These are phyloP conservation scores for Ivindomyrus marchei DNA, from an alignment of 2,113 vertebrate species.

Conservation along the genomic window DNA sequence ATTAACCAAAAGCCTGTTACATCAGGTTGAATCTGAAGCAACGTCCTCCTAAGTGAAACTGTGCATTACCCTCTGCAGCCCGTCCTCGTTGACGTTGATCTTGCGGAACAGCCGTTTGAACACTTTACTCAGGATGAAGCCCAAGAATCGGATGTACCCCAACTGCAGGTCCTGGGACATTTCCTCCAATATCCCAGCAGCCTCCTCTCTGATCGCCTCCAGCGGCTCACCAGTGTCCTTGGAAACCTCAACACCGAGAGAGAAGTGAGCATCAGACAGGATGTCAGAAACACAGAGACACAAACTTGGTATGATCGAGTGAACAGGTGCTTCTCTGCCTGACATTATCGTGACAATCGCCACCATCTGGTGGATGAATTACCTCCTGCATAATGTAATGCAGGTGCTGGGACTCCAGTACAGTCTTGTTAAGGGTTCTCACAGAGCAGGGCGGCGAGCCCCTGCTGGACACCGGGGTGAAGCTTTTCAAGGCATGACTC, in stretches of 20 bases:
- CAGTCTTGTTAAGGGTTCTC: conserved; percentile 65
- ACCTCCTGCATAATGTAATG: conserved; percentile 78
- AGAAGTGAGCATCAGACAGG: not conserved
- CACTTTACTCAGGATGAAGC: conserved; percentile 75
- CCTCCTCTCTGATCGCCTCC: conserved; percentile 73
- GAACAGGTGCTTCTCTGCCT: not conserved
- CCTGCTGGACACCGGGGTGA: conserved; percentile 67
- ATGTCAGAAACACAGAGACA: not conserved
- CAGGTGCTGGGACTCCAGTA: conserved; percentile 78
- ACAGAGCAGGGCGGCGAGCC: conserved; percentile 63
- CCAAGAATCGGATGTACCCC: conserved; percentile 76
- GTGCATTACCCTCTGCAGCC: conserved; percentile 73
- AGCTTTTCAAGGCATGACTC: conserved; percentile 76
- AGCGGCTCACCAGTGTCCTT: conserved; percentile 64
- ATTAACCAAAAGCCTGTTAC: not conserved
- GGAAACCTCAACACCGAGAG: conserved; percentile 59
- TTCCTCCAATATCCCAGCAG: conserved; percentile 70
- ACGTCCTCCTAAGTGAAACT: not conserved
- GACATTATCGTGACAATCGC: not conserved
- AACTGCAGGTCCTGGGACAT: conserved; percentile 89
- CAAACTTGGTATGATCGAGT: not conserved
- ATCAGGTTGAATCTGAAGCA: not conserved
- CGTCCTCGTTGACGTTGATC: conserved; percentile 85
- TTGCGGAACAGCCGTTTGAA: conserved; percentile 81
- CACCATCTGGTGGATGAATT: conserved; percentile 12